These are phyloP conservation scores for Drosophila limbata DNA, from an alignment of 2,888 invertebrate species.

Conservation along the genomic window DNA sequence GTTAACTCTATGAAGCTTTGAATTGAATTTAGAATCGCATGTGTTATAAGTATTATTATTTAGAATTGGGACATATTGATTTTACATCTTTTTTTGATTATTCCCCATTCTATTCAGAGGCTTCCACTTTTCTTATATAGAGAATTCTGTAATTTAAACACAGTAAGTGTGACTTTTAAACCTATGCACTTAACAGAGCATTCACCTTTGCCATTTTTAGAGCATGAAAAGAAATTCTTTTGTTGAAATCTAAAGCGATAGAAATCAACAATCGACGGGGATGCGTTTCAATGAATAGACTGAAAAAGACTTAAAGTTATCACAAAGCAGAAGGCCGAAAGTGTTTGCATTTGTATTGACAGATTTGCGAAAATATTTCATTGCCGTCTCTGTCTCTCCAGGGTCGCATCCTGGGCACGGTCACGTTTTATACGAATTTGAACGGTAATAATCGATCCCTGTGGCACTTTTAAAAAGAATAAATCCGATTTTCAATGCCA, in stretches of 20 bases:
- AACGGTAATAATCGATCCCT: constrained; percentile 85
- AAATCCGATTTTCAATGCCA: constrained; percentile 82
- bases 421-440: constrained; percentile 85
- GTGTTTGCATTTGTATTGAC: constrained; percentile 48
- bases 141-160: too few species aligned
- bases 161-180: background rate
- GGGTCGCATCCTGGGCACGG: constrained; percentile 48
- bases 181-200: constrained; percentile 25
- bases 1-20: background rate
- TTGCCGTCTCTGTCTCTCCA: constrained; percentile 19
- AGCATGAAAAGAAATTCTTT: constrained; percentile 17
- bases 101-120: too few species aligned
- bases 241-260: constrained; percentile 46
- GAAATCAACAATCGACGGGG: constrained; percentile 29
- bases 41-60: background rate
- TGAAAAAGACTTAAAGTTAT: constrained; percentile 62
- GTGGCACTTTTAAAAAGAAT: constrained; percentile 81
- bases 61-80: too few species aligned
- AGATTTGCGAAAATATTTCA: constrained; percentile 58
- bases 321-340: constrained; percentile 27
- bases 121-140: too few species aligned
- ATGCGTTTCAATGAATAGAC: constrained; percentile 53
- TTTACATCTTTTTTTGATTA: too few species aligned
- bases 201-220: constrained; percentile 11
- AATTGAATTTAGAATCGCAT: too few species aligned